phyloP scores from a whole-genome alignment of 2,797 vertebrate species.

The Paguma larvata region DNA sequence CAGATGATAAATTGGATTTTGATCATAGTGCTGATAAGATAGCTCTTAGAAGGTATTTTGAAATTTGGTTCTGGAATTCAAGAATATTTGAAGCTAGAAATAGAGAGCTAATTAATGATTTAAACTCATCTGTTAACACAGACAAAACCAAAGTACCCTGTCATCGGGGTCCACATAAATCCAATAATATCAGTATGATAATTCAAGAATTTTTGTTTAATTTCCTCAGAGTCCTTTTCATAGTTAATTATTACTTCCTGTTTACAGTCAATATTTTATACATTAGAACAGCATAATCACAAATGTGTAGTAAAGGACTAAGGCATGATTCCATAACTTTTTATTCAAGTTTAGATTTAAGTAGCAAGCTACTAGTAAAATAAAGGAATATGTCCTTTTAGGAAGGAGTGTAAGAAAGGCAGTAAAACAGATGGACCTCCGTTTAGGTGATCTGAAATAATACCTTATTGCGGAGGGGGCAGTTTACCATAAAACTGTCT shows the following conservation, averaged over 20 bases:
- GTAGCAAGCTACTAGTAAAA: constrained; percentile 10
- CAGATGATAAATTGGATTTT: constrained; percentile 12
- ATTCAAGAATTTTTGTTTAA: constrained; percentile 26
- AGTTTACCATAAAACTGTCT: constrained; percentile 62
- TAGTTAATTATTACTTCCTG: neutral
- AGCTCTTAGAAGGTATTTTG: constrained; percentile 32
- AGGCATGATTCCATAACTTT: neutral
- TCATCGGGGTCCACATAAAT: neutral
- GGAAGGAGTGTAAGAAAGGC: neutral
- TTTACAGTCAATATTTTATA: constrained; percentile 8
- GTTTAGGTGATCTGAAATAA: constrained; percentile 72
- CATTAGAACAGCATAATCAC: neutral
- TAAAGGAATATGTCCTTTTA: constrained; percentile 68
- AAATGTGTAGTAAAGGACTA: constrained; percentile 23
- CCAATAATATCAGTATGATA: neutral
- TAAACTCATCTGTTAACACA: neutral
- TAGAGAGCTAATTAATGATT: neutral
- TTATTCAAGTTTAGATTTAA: neutral
- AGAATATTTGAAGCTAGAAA: constrained; percentile 4
- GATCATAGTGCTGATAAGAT: neutral
- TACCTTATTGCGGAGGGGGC: constrained; percentile 41
- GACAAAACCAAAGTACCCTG: neutral
- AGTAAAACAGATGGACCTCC: neutral
- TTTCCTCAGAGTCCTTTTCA: neutral
- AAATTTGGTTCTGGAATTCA: constrained; percentile 29